Percentiles rank a stretch among this genome's conserved stretches.
phyloP scores from a whole-genome alignment of 1,140 invertebrate genomes.

The Cydia fagiglandana region DNA sequence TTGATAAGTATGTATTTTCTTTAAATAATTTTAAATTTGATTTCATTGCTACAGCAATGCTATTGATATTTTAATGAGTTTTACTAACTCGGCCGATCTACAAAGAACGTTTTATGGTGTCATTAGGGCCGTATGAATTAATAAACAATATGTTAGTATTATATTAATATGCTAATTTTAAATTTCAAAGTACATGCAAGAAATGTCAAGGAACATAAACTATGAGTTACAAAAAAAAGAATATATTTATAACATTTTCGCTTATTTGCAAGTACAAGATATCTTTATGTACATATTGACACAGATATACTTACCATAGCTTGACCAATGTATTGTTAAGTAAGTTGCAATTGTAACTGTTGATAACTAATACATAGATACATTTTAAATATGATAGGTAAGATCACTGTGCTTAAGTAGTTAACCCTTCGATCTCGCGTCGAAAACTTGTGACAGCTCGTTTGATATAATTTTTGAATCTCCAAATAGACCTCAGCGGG shows the following conservation, averaged over 20 bases:
- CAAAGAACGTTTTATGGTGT: background rate
- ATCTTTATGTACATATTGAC: background rate
- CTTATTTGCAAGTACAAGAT: constrained; percentile 22
- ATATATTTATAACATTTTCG: background rate
- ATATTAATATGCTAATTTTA: background rate
- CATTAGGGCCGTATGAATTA: background rate
- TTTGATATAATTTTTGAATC: background rate
- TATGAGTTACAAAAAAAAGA: background rate
- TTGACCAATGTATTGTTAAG: constrained; percentile 26
- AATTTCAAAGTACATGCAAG: background rate
- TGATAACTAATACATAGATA: constrained; percentile 2
- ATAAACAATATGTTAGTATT: background rate
- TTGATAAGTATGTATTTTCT: constrained; percentile 23
- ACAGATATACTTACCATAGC: constrained; percentile 3
- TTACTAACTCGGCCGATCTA: background rate
- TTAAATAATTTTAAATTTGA: constrained; percentile 10
- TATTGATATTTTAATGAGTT: background rate
- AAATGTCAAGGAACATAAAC: background rate
- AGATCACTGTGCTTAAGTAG: background rate
- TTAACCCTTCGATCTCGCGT: background rate
- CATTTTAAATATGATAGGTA: background rate
- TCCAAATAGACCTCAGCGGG: background rate
- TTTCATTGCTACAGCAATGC: constrained; percentile 4
- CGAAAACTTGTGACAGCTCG: background rate
- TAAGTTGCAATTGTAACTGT: constrained; percentile 7